phyloP scores from a whole-genome alignment of 2,888 invertebrate genomes.

The Lottia scabra region DNA sequence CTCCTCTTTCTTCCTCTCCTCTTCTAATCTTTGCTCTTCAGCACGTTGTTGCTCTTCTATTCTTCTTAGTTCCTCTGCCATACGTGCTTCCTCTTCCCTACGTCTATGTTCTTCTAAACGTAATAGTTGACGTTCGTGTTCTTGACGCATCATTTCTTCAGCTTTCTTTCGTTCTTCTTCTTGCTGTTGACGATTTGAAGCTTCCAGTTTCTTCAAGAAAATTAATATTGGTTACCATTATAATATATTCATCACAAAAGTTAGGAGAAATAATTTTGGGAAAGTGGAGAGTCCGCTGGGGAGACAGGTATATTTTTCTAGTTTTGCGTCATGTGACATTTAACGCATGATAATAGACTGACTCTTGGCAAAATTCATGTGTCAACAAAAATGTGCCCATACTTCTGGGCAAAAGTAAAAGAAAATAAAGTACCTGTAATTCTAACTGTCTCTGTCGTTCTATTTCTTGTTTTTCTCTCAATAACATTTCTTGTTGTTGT shows the following conservation, averaged over 20 bases:
- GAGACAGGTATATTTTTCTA: too few relatives aligned
- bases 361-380: too few relatives aligned
- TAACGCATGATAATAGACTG: too few relatives aligned
- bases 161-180: slow-evolving; percentile 36
- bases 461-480: slow-evolving; percentile 60
- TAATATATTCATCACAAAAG: too few relatives aligned
- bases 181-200: slow-evolving; percentile 22
- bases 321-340: too few relatives aligned
- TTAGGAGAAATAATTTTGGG: too few relatives aligned
- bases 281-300: too few relatives aligned
- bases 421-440: slow-evolving; percentile 34
- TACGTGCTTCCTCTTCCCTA: slow-evolving; percentile 25
- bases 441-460: slow-evolving; percentile 53
- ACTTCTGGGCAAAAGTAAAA: too few relatives aligned
- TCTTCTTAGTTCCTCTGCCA: slow-evolving; percentile 68
- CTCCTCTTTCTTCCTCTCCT: slow-evolving; percentile 65
- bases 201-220: too few relatives aligned
- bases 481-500: slow-evolving; percentile 64
- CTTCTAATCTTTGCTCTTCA: slow-evolving; percentile 32
- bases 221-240: too few relatives aligned
- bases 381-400: too few relatives aligned
- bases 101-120: slow-evolving; percentile 20
- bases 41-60: slow-evolving; percentile 34
- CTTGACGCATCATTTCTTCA: slow-evolving; percentile 71
- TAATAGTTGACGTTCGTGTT: slow-evolving; percentile 21